Evolutionary conservation across 2,797 vertebrate species (phyloP).

Genomic region (Coendou prehensilis): DNA sequence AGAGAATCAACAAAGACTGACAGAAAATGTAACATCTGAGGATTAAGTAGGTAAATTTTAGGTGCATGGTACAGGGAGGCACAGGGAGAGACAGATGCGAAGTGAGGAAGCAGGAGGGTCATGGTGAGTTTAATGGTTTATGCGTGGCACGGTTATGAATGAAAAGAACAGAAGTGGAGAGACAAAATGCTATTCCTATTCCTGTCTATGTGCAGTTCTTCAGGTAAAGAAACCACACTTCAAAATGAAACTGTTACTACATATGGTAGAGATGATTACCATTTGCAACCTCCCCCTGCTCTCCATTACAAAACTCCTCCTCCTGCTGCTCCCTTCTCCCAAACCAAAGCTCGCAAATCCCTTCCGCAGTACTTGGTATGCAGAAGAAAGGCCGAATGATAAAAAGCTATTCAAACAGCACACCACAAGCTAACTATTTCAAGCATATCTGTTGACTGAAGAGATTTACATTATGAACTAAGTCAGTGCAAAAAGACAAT

Average conservation of each 20-base stretch:
- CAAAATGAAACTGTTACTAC: neutral
- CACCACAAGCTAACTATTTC: constrained; percentile 77
- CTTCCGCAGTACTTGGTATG: constrained; percentile 70
- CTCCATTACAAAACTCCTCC: neutral
- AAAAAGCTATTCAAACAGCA: constrained; percentile 83
- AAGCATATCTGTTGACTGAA: constrained; percentile 78
- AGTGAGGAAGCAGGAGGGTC: too few species aligned
- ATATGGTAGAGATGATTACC: neutral
- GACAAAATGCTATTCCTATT: neutral
- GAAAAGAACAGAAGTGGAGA: neutral
- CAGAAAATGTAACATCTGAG: neutral
- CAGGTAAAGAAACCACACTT: neutral
- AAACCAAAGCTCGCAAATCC: constrained; percentile 40
- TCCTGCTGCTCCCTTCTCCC: neutral
- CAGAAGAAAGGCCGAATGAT: constrained; percentile 78
- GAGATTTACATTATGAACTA: constrained; percentile 83
- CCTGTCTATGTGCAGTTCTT: neutral
- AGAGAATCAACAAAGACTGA: neutral
- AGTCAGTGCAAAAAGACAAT: constrained; percentile 76
- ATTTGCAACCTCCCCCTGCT: neutral
- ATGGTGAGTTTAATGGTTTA: neutral
- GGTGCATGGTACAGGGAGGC: neutral
- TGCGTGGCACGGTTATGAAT: neutral
- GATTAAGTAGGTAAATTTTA: neutral
- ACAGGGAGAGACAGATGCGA: neutral